Evolutionary conservation across 37 sponge, comb jelly and placozoan genomes (phyloP), one percentile per base, ranked within the genome.

Genomic region (Axinella damicornis): DNA sequence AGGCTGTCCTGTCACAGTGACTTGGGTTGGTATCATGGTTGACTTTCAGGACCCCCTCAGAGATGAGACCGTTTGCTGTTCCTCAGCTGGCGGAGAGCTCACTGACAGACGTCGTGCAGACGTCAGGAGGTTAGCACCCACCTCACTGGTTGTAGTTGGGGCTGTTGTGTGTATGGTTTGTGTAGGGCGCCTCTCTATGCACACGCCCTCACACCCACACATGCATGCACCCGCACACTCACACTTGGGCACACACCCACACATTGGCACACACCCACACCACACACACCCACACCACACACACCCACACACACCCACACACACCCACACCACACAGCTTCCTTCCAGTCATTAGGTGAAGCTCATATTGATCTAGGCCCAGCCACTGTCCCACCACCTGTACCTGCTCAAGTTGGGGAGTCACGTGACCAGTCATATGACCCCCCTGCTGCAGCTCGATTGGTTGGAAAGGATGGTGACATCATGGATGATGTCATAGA

Each of bases 401-500:
- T 33, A 5, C 27, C 54, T 30, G 53, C 27, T 40, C 76, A 18
- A 21, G 28, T 19, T 25, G 56, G 30, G 32, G 27, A 27, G 20
- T 70, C 81, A 34, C 77, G 22, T 46, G 38, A 19, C 68, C 59
- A 69, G 38, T 71, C 82, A 81, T 71, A 36, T 40, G 65, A 82
- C 32, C 32, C 31, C 32, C 19, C 56, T 24, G 46, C 6, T 46
- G 46, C 6, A 4, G 53, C 60, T 24, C 5, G 9, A 9, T 46
- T 37, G 11, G 60, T 37, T 1, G 46, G 12, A 0, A 20, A 19
- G 15, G 73, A 79, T 2, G 80, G 73, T 4, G 87, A 69, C 40
- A 53, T 85, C n/a, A 65, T n/a, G 56, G 85, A 85, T 31, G 73
- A 59, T 17, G 73, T 71, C 53, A 79, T 87, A 30, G 87, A 78